phyloP scores from a whole-genome alignment of 2,888 invertebrate genomes.

The Melolontha melolontha region DNA sequence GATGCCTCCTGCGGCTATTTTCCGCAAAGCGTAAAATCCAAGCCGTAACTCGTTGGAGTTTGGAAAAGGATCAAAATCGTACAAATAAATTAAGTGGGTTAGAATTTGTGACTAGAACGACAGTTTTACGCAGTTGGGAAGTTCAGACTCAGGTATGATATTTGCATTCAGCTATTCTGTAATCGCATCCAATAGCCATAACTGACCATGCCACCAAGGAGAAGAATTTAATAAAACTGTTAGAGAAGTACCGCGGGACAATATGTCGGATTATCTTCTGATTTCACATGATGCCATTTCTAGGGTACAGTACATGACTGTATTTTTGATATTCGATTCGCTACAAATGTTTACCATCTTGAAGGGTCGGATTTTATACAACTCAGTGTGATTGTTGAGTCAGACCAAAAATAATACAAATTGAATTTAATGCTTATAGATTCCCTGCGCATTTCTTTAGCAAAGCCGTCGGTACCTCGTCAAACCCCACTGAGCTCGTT shows the following conservation, averaged over 20 bases:
- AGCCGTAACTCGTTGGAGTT: too few relatives aligned
- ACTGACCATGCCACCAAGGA: too few relatives aligned
- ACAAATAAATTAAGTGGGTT: background rate
- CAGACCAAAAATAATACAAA: constrained; percentile 46
- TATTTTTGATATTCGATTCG: constrained; percentile 46
- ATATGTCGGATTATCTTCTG: constrained; percentile 45
- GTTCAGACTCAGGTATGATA: too few relatives aligned
- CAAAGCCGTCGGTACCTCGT: too few relatives aligned
- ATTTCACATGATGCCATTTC: constrained; percentile 45
- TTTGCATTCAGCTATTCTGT: too few relatives aligned
- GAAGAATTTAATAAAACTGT: too few relatives aligned
- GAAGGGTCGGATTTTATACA: constrained; percentile 48
- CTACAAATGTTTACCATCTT: constrained; percentile 48
- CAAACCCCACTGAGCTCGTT: too few relatives aligned
- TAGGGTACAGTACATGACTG: constrained; percentile 24
- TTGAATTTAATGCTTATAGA: background rate
- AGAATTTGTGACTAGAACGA: background rate
- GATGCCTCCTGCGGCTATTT: background rate
- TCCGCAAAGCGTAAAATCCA: background rate
- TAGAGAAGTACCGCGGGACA: constrained; percentile 31
- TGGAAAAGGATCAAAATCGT: background rate
- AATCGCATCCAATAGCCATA: too few relatives aligned
- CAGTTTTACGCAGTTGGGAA: too few relatives aligned
- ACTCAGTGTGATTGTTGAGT: constrained; percentile 49
- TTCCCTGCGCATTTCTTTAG: too few relatives aligned